phyloP scores from a whole-genome alignment of 2,797 vertebrate species.

The Malurus splendens region DNA sequence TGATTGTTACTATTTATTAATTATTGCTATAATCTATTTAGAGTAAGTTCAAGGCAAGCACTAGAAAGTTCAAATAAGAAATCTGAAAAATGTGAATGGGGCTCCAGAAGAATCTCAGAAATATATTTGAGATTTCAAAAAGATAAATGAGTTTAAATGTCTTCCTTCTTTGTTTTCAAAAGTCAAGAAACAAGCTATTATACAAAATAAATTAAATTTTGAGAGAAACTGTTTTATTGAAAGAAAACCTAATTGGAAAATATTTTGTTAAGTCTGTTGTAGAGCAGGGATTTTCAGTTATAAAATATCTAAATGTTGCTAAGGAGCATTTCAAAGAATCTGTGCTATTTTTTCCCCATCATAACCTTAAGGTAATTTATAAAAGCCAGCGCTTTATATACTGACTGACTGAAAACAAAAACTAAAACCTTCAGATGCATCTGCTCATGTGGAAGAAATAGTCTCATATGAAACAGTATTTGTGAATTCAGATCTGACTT shows the following conservation, averaged over 20 bases:
- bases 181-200: not conserved
- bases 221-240: not conserved
- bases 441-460: not conserved
- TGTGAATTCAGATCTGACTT: not conserved
- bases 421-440: not conserved
- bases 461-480: not conserved
- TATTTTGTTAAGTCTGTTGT: not conserved
- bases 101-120: not conserved
- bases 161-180: not conserved
- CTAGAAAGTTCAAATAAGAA: not conserved
- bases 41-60: not conserved
- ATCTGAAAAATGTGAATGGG: not conserved
- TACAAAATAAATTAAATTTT: not conserved
- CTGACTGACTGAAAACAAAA: not conserved
- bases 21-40: not conserved
- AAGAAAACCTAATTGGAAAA: not conserved
- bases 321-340: not conserved
- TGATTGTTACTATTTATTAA: not conserved
- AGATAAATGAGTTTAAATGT: not conserved
- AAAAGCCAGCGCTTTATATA: not conserved
- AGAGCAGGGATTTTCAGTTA: not conserved
- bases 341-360: not conserved
- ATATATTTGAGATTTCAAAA: not conserved
- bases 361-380: not conserved
- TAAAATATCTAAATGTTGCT: not conserved